These are phyloP conservation scores for Syngnathus floridae DNA, from an alignment of 2,113 vertebrate genomes.

Conservation along the genomic window DNA sequence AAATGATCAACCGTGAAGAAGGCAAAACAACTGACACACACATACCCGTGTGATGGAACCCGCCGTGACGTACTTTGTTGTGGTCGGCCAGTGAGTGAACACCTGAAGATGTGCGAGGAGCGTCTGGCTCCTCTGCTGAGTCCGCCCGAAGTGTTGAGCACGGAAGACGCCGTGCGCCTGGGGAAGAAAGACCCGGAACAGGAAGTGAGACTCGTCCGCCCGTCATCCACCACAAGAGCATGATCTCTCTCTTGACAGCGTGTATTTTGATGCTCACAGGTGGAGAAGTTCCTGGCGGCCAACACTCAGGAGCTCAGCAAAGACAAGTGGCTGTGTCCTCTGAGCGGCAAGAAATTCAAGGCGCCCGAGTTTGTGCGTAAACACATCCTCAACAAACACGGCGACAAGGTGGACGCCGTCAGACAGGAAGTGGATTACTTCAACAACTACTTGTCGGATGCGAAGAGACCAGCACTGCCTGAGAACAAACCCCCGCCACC, in stretches of 20 bases:
- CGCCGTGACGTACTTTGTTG: background rate
- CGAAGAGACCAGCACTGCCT: slow-evolving; percentile 80
- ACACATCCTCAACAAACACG: slow-evolving; percentile 89
- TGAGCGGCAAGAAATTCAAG: slow-evolving; percentile 94
- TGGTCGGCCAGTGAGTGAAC: slow-evolving; percentile 75
- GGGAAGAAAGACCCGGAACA: slow-evolving; percentile 84
- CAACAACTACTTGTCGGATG: slow-evolving; percentile 85
- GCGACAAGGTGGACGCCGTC: slow-evolving; percentile 82
- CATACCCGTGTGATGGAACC: background rate
- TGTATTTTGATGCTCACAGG: slow-evolving; percentile 30
- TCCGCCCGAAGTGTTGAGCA: slow-evolving; percentile 74
- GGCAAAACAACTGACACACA: too few relatives aligned
- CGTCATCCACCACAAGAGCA: too few relatives aligned
- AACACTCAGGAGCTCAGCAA: slow-evolving; percentile 91
- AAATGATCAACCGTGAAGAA: too few relatives aligned
- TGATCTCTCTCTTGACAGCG: background rate
- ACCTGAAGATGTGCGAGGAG: slow-evolving; percentile 84
- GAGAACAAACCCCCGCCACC: slow-evolving; percentile 83
- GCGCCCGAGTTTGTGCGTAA: slow-evolving; percentile 94
- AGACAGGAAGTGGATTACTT: slow-evolving; percentile 87
- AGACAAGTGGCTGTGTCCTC: slow-evolving; percentile 90
- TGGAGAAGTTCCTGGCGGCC: slow-evolving; percentile 84
- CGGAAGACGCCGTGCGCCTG: slow-evolving; percentile 80
- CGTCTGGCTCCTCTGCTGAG: slow-evolving; percentile 77
- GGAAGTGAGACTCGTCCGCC: slow-evolving; percentile 52